Evolutionary conservation across 2,888 invertebrate genomes (phyloP).

Genomic region (Orthosia gracilis): DNA sequence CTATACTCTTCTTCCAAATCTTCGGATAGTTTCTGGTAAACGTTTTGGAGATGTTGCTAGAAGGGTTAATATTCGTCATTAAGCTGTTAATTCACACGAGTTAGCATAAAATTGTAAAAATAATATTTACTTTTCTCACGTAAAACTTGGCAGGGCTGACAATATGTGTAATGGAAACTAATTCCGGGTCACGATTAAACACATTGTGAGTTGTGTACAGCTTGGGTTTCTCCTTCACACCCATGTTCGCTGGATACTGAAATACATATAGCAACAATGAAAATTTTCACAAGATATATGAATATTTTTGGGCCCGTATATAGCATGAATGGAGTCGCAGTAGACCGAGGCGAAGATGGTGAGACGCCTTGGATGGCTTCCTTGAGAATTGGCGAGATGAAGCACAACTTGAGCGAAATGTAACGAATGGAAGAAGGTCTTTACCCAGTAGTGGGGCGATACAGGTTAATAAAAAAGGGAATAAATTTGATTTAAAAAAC

Average conservation of each 20-base stretch:
- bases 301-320: too few relatives aligned
- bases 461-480: too few relatives aligned
- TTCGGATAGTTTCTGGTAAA: slow-evolving; percentile 83
- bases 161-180: slow-evolving; percentile 91
- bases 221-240: slow-evolving; percentile 77
- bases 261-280: slow-evolving; percentile 51
- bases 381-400: too few relatives aligned
- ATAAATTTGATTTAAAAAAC: too few relatives aligned
- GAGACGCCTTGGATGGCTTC: too few relatives aligned
- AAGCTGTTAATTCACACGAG: slow-evolving; percentile 8
- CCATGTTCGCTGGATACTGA: slow-evolving; percentile 78
- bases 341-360: too few relatives aligned
- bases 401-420: too few relatives aligned
- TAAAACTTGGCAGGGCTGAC: slow-evolving; percentile 93
- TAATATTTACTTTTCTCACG: slow-evolving; percentile 91
- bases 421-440: too few relatives aligned
- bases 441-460: too few relatives aligned
- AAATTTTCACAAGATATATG: too few relatives aligned
- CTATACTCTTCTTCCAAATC: slow-evolving; percentile 87
- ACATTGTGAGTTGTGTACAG: slow-evolving; percentile 78
- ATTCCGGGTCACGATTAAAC: slow-evolving; percentile 81
- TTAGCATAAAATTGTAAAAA: slow-evolving; percentile 5
- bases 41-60: slow-evolving; percentile 76
- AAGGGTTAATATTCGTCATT: slow-evolving; percentile 51
- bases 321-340: too few relatives aligned